phyloP scores from a whole-genome alignment of 2,113 vertebrate genomes.

The Peromyscus polionotus region DNA sequence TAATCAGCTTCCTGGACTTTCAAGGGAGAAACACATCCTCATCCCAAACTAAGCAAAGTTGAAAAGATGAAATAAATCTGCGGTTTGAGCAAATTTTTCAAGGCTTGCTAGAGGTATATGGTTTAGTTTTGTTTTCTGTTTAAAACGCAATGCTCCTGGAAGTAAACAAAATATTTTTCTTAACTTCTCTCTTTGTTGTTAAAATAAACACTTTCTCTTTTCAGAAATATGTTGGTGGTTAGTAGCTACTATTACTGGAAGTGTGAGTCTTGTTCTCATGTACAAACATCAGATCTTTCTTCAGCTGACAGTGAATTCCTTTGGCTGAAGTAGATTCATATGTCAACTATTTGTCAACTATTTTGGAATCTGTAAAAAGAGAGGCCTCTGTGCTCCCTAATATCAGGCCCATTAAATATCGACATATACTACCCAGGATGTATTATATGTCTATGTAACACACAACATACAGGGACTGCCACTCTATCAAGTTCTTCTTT shows the following conservation, averaged over 20 bases:
- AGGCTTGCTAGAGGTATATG: slow-evolving; percentile 52
- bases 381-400: background rate
- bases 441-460: background rate
- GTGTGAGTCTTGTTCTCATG: background rate
- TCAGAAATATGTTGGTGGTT: slow-evolving; percentile 62
- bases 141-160: slow-evolving; percentile 60
- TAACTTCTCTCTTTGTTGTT: slow-evolving; percentile 65
- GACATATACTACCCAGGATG: background rate
- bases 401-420: background rate
- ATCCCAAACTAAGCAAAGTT: slow-evolving; percentile 66
- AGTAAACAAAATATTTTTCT: slow-evolving; percentile 64
- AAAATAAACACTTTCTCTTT: slow-evolving; percentile 76
- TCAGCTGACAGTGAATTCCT: background rate
- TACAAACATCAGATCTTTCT: slow-evolving; percentile 24
- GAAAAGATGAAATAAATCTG: slow-evolving; percentile 51
- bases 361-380: slow-evolving; percentile 39
- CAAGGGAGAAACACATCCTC: slow-evolving; percentile 45
- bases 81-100: slow-evolving; percentile 63
- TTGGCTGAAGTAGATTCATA: background rate
- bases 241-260: slow-evolving; percentile 65
- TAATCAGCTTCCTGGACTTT: slow-evolving; percentile 65
- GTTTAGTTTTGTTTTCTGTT: background rate
- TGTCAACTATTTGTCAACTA: background rate
- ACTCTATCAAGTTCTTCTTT: slow-evolving; percentile 45
- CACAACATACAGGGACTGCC: background rate